phyloP scores from a whole-genome alignment of 2,797 vertebrate species.

The Vipera latastei region DNA sequence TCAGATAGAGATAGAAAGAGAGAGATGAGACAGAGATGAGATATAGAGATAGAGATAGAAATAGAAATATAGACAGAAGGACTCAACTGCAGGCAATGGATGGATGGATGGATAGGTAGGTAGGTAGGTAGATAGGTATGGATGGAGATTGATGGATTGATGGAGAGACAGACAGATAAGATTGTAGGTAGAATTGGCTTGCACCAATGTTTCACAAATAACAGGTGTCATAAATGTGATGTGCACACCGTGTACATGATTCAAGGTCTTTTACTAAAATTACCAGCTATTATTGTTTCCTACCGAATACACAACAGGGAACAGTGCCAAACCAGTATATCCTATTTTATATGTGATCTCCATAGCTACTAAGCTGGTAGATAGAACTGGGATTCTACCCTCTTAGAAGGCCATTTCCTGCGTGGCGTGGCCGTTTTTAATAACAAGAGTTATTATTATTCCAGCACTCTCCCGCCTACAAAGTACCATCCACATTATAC shows the following conservation, averaged over 20 bases:
- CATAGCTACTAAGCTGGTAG: neutral
- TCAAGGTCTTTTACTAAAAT: neutral
- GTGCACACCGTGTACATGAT: neutral
- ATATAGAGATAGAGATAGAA: no score
- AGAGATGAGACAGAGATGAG: no score
- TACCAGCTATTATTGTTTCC: neutral
- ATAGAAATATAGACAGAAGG: no score
- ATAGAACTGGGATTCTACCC: neutral
- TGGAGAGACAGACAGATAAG: neutral
- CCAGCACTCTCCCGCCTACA: neutral
- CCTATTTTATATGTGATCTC: neutral
- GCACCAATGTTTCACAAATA: neutral
- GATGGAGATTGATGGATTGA: no score
- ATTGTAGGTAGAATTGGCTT: neutral
- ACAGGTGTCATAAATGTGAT: neutral
- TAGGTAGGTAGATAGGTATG: accelerated
- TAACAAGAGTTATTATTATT: no score
- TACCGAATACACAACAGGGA: neutral
- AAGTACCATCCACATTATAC: neutral
- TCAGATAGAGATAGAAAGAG: no score
- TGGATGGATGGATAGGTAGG: no score
- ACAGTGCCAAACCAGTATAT: neutral
- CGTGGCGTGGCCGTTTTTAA: neutral
- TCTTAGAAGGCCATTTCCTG: neutral
- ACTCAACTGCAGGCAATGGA: no score